Evolutionary conservation across 1,140 invertebrate genomes (phyloP).

Genomic region (Hyles euphorbiae): DNA sequence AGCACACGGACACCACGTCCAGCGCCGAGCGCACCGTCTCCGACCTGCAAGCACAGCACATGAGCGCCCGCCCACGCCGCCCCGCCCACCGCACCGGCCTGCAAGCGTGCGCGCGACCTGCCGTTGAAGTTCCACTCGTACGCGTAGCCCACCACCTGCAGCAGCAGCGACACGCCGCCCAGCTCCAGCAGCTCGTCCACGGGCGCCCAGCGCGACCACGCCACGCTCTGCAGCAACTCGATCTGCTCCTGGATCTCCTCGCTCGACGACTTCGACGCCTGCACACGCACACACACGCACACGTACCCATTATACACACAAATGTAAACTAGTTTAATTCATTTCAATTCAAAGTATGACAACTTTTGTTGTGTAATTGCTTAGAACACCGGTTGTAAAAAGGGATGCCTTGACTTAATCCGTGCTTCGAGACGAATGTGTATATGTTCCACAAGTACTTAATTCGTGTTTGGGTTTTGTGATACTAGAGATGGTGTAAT

Average conservation of each 20-base stretch:
- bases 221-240: constrained; percentile 86
- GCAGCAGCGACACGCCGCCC: constrained; percentile 87
- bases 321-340: too few species aligned
- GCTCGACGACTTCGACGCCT: constrained; percentile 82
- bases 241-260: constrained; percentile 91
- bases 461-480: too few species aligned
- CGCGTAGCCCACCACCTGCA: constrained; percentile 91
- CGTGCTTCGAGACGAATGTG: too few species aligned
- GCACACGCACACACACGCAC: constrained; percentile 11
- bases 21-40: constrained; percentile 93
- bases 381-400: too few species aligned
- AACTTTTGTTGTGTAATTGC: too few species aligned
- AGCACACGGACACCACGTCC: constrained; percentile 93
- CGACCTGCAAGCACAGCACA: constrained; percentile 84
- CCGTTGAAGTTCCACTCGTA: constrained; percentile 95
- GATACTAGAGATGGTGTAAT: too few species aligned
- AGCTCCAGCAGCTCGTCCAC: constrained; percentile 90
- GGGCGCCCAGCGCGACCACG: constrained; percentile 88
- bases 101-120: constrained; percentile 69
- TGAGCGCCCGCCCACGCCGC: constrained; percentile 62
- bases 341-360: too few species aligned
- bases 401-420: too few species aligned
- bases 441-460: too few species aligned
- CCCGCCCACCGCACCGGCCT: too few species aligned
- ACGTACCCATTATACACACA: too few species aligned